phyloP scores from a whole-genome alignment of 2,797 vertebrate species.

The Staurois parvus region DNA sequence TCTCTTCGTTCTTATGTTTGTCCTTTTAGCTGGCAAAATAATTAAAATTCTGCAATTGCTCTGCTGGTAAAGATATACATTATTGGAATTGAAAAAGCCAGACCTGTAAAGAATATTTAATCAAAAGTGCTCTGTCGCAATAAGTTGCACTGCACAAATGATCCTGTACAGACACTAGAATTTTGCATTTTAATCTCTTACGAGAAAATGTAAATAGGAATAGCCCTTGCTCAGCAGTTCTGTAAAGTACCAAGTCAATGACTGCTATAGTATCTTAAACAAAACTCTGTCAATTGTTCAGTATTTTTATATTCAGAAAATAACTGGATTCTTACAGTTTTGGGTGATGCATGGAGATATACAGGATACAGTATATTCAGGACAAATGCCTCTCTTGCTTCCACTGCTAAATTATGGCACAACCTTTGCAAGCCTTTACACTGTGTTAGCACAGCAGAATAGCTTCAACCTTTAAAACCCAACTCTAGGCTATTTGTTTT shows the following conservation, averaged over 20 bases:
- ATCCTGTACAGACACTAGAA: conserved; percentile 7
- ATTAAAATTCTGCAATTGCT: conserved; percentile 46
- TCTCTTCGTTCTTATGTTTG: conserved; percentile 7
- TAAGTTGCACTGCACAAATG: conserved; percentile 22
- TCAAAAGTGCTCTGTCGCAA: conserved; percentile 22
- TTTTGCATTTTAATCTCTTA: conserved; percentile 46
- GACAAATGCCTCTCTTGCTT: too few relatives aligned
- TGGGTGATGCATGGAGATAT: too few relatives aligned
- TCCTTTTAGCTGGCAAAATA: conserved; percentile 44
- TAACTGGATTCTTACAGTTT: too few relatives aligned
- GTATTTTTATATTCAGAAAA: too few relatives aligned
- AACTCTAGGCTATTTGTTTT: too few relatives aligned
- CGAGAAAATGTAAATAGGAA: conserved; percentile 31
- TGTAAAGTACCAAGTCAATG: not conserved
- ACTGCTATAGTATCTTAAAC: not conserved
- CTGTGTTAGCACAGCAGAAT: too few relatives aligned
- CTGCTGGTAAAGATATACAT: conserved; percentile 44
- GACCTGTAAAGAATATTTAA: conserved; percentile 45
- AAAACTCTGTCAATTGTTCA: not conserved
- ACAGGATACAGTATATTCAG: too few relatives aligned
- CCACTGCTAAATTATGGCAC: too few relatives aligned
- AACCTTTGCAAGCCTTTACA: too few relatives aligned
- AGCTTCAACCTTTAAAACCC: too few relatives aligned
- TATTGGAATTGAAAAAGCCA: conserved; percentile 33
- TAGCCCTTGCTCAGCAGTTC: conserved; percentile 1